Evolutionary conservation across 1,140 invertebrate species (phyloP).

Genomic region (Drosophila tropicalis): DNA sequence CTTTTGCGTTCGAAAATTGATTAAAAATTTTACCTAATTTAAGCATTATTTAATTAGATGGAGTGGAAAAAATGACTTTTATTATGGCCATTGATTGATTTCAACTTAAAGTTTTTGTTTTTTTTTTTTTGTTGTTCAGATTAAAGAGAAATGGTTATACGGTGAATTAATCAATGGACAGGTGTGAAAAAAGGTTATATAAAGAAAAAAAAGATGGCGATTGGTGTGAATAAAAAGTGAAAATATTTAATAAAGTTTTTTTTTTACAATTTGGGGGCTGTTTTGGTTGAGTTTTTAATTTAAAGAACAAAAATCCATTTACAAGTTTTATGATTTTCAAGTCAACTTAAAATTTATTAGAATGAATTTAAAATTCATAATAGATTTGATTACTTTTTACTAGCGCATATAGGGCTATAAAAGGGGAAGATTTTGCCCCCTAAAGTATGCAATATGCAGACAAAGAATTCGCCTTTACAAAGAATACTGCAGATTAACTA

Average conservation of each 20-base stretch:
- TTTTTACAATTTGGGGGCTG: too few species aligned
- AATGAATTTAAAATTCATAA: too few species aligned
- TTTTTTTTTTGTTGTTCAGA: constrained; percentile 16
- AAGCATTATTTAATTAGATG: constrained; percentile 33
- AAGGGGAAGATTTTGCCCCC: too few species aligned
- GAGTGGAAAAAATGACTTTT: constrained; percentile 22
- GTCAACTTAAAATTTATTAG: too few species aligned
- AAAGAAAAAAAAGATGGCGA: neutral
- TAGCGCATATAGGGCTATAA: too few species aligned
- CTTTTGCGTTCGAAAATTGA: neutral
- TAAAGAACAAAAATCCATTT: too few species aligned
- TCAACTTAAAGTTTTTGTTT: constrained; percentile 1
- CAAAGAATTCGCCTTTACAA: too few species aligned
- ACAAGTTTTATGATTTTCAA: too few species aligned
- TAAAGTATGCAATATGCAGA: too few species aligned
- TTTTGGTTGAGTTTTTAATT: too few species aligned
- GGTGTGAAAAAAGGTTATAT: constrained; percentile 1
- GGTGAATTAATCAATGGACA: neutral
- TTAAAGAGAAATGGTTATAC: constrained; percentile 16
- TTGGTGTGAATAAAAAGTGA: neutral
- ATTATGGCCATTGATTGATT: constrained; percentile 46
- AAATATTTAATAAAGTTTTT: neutral
- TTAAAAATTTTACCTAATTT: constrained; percentile 32
- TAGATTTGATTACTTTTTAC: too few species aligned
- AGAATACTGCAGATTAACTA: too few species aligned